Evolutionary conservation across 2,797 vertebrate species (phyloP).

Genomic region (Pelochelys cantorii): DNA sequence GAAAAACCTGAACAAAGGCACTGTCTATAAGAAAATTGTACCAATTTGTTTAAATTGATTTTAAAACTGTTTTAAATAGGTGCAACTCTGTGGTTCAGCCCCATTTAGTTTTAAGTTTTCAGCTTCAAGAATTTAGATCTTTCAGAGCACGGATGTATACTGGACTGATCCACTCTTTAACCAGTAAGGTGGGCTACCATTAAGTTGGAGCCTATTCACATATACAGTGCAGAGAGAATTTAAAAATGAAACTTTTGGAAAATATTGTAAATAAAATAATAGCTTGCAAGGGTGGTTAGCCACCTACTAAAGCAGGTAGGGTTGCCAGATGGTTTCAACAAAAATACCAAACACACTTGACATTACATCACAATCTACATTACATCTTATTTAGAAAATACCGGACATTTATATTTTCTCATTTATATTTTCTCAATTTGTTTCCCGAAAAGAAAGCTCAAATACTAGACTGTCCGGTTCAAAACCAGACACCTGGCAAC

Average conservation of each 20-base stretch:
- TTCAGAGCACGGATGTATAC: background rate
- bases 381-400: no score
- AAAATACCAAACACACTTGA: no score
- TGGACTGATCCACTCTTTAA: background rate
- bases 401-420: no score
- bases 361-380: no score
- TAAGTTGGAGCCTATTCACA: background rate
- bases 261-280: background rate
- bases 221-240: background rate
- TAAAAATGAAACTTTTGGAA: background rate
- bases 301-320: background rate
- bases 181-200: background rate
- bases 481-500: no score
- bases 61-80: background rate
- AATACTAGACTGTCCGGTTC: no score
- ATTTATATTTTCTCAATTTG: no score
- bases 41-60: background rate
- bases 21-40: background rate
- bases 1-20: background rate
- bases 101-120: background rate
- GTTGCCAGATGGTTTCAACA: no score
- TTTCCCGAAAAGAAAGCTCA: no score
- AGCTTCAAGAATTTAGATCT: background rate
- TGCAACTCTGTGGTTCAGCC: background rate
- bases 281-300: background rate